Percentiles rank a stretch among this genome's conserved stretches.
phyloP scores from a whole-genome alignment of 2,797 vertebrate genomes.

The Clarias fuscus region DNA sequence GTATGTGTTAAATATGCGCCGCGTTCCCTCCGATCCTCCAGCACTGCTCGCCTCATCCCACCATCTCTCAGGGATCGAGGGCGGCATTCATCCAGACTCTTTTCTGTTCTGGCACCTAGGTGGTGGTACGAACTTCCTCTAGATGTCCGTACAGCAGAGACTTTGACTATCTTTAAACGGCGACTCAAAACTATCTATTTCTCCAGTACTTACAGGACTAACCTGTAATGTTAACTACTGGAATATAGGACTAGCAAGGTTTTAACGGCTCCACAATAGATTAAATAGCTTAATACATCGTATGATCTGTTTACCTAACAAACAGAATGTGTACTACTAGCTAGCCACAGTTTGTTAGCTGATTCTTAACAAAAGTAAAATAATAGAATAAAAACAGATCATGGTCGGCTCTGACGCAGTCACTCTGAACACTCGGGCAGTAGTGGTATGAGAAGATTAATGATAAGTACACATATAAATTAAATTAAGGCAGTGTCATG shows the following conservation, averaged over 20 bases:
- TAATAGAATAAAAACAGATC: neutral
- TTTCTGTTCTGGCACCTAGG: too few relatives aligned
- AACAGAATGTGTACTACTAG: neutral
- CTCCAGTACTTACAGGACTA: too few relatives aligned
- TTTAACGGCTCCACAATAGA: neutral
- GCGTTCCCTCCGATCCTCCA: too few relatives aligned
- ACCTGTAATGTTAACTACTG: neutral
- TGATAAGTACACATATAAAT: slow-evolving; percentile 76
- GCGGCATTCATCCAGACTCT: too few relatives aligned
- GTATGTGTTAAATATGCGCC: too few relatives aligned
- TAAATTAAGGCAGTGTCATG: slow-evolving; percentile 74
- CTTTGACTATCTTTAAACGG: too few relatives aligned
- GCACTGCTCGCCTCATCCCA: too few relatives aligned
- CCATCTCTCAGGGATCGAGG: too few relatives aligned
- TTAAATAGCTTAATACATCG: neutral
- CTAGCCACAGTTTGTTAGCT: neutral
- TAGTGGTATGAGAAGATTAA: slow-evolving; percentile 75
- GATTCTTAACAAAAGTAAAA: neutral
- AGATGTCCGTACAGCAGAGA: too few relatives aligned
- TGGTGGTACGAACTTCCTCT: too few relatives aligned
- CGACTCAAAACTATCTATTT: too few relatives aligned
- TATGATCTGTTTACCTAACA: neutral
- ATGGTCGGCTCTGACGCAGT: neutral
- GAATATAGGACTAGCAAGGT: neutral
- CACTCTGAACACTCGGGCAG: slow-evolving; percentile 46